phyloP scores from a whole-genome alignment of 2,113 vertebrate genomes.

The Neomonachus schauinslandi region DNA sequence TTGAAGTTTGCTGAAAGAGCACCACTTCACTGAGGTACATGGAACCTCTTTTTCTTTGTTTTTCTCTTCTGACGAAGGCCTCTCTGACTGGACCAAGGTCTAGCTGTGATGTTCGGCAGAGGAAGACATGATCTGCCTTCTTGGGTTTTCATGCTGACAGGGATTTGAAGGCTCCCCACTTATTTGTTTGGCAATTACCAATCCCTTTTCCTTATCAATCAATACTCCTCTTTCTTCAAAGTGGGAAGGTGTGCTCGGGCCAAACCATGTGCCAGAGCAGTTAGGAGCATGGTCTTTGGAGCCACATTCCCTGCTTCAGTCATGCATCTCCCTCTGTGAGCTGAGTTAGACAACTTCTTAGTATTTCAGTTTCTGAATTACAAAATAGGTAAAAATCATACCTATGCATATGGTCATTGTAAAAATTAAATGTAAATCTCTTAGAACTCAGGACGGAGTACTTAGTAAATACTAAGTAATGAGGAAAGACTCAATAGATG shows the following conservation, averaged over 20 bases:
- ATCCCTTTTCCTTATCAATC: neutral
- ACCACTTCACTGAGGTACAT: neutral
- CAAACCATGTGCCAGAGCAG: neutral
- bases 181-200: neutral
- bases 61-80: neutral
- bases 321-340: neutral
- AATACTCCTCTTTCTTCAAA: neutral
- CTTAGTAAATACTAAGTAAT: neutral
- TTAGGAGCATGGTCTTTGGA: neutral
- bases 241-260: neutral
- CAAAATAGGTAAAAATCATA: neutral
- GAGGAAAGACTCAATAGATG: neutral
- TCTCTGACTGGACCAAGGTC: neutral
- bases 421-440: neutral
- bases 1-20: neutral
- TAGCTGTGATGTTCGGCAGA: neutral
- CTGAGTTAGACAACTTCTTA: neutral
- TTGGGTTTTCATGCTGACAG: neutral
- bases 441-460: neutral
- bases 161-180: neutral
- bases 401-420: neutral
- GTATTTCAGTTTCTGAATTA: neutral
- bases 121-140: neutral
- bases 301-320: neutral
- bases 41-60: neutral